Evolutionary conservation across 2,113 vertebrate genomes (phyloP).

Genomic region (Pampusana beccarii): DNA sequence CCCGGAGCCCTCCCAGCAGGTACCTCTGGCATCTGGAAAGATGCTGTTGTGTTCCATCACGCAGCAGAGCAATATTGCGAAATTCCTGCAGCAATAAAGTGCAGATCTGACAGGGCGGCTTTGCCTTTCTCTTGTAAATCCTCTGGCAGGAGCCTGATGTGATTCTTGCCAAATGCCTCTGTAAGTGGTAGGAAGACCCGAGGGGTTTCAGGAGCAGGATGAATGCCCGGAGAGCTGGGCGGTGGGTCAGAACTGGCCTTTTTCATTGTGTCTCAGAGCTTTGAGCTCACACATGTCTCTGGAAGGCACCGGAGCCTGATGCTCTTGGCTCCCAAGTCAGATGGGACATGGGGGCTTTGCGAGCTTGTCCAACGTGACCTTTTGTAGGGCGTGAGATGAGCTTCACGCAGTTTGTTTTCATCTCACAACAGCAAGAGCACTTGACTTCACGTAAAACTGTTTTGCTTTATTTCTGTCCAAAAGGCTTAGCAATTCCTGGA

Average conservation of each 20-base stretch:
- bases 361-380: fast-evolving
- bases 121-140: not conserved
- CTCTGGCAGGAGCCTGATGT: not conserved
- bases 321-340: not conserved
- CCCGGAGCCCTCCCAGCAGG: not conserved
- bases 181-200: not conserved
- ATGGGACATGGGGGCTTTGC: not conserved
- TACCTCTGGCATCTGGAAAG: not conserved
- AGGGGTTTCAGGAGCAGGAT: not conserved
- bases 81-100: not conserved
- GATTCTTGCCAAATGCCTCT: not conserved
- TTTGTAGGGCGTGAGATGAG: not conserved
- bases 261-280: not conserved
- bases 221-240: not conserved
- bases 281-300: not conserved
- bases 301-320: not conserved
- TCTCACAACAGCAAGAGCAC: not conserved
- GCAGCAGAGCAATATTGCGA: not conserved
- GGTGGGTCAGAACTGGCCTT: not conserved
- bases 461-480: not conserved
- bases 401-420: not conserved
- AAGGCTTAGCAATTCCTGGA: not conserved
- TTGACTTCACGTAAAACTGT: not conserved
- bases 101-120: not conserved
- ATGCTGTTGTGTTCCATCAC: fast-evolving